Evolutionary conservation across 2,113 vertebrate genomes (phyloP).

Genomic region (Equus przewalskii): DNA sequence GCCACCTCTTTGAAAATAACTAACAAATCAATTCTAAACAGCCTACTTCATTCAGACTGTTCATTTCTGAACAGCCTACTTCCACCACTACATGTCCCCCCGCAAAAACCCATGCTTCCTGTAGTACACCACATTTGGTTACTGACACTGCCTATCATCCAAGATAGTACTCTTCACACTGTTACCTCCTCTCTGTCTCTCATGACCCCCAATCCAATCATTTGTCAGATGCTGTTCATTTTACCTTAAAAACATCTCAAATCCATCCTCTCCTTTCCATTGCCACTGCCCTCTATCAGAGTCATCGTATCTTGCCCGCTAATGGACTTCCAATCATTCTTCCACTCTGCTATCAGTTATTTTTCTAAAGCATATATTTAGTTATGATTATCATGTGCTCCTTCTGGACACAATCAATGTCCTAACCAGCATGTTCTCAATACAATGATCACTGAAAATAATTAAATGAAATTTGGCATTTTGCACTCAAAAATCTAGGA

Average conservation of each 20-base stretch:
- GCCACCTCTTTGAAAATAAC: not conserved
- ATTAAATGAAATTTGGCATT: not conserved
- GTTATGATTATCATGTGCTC: not conserved
- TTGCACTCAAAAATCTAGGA: not conserved
- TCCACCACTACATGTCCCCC: not conserved
- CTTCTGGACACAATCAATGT: not conserved
- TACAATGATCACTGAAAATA: not conserved
- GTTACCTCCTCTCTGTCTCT: not conserved
- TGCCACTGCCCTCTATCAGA: not conserved
- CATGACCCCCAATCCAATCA: not conserved
- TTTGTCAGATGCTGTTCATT: not conserved
- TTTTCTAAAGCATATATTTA: not conserved
- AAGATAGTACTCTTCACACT: not conserved
- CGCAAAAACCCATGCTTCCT: not conserved
- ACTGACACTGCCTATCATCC: not conserved
- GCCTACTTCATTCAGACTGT: not conserved
- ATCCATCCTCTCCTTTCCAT: not conserved
- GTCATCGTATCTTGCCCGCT: not conserved
- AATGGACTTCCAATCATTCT: not conserved
- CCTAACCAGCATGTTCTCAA: not conserved
- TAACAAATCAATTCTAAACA: not conserved
- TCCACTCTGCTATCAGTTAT: not conserved
- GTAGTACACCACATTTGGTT: not conserved
- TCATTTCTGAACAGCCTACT: not conserved
- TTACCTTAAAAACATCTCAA: not conserved